Evolutionary conservation across 1,140 invertebrate genomes (phyloP), one percentile per base, ranked within the genome.

Genomic region (Thrips palmi): DNA sequence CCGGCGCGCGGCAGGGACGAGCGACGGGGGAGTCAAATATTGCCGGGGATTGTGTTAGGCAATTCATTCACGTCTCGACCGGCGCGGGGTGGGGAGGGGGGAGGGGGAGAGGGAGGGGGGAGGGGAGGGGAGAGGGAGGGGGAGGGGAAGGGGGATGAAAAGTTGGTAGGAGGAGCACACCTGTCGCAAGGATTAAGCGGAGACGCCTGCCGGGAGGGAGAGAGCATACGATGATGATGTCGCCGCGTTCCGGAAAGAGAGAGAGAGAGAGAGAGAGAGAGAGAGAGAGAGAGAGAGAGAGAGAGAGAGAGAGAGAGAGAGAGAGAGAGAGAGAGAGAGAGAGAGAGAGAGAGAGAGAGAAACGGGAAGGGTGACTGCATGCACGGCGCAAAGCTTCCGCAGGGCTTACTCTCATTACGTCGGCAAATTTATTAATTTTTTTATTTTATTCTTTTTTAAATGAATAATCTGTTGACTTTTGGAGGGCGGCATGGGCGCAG

Each of bases 71-170:
- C n/a, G n/a, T n/a, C n/a, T n/a, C n/a, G n/a, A n/a, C 19, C 12
- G n/a, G n/a, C 29, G n/a, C 12, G 29, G n/a, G 5, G 18, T n/a
- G n/a, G 29, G 29, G 18, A 4, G n/a, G 29, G 29, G n/a, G 4
- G 29, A n/a, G 29, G 12, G 5, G 29, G 29, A 6, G 5, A 6
- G 29, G 29, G 29, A 31, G 4, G 4, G 29, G 29, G 29, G n/a
- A 17, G 12, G 29, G 29, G 18, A 4, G 18, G 18, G 29, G 29
- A 6, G 5, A 6, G 29, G 29, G 29, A 31, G 4, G 4, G 29
- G 29, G 29, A n/a, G 29, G 12, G 29, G 29, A 31, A 4, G 18
- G 18, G 29, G 29, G 28, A 39, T 33, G 28, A 32, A 39, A 20
- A 32, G 12, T 12, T 33, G 20, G 37, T 33, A 39, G 28, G 20